phyloP scores from a whole-genome alignment of 2,888 invertebrate species.

The Seira musarum region DNA sequence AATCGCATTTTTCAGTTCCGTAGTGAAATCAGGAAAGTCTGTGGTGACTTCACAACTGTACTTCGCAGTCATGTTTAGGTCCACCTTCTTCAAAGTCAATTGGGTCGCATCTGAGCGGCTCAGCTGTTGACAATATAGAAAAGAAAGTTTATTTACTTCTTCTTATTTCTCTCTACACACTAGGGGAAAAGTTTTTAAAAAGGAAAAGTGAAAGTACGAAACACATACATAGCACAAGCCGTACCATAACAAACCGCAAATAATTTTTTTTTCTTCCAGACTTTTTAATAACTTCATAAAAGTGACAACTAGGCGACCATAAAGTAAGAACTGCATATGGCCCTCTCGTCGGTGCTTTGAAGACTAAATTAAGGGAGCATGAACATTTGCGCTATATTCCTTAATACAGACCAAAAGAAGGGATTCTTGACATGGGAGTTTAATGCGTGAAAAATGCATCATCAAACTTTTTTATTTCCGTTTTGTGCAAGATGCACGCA shows the following conservation, averaged over 20 bases:
- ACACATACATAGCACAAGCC: no score
- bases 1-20: slow-evolving; percentile 57
- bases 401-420: no score
- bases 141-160: not conserved
- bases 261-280: not conserved
- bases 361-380: no score
- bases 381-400: no score
- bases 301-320: slow-evolving; percentile 1
- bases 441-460: no score
- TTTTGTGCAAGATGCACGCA: no score
- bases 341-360: no score
- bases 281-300: slow-evolving; percentile 15
- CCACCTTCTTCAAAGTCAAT: slow-evolving; percentile 62
- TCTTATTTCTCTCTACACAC: not conserved
- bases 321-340: not conserved
- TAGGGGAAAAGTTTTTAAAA: not conserved
- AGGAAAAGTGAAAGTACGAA: no score
- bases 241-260: not conserved
- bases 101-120: slow-evolving; percentile 65
- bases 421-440: no score
- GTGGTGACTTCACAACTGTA: slow-evolving; percentile 70
- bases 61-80: slow-evolving; percentile 66
- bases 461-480: no score
- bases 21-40: slow-evolving; percentile 68
- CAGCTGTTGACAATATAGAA: slow-evolving; percentile 54